Evolutionary conservation across 1,140 invertebrate species (phyloP), one percentile per base, ranked within the genome.

Genomic region (Drosophila sucinea): DNA sequence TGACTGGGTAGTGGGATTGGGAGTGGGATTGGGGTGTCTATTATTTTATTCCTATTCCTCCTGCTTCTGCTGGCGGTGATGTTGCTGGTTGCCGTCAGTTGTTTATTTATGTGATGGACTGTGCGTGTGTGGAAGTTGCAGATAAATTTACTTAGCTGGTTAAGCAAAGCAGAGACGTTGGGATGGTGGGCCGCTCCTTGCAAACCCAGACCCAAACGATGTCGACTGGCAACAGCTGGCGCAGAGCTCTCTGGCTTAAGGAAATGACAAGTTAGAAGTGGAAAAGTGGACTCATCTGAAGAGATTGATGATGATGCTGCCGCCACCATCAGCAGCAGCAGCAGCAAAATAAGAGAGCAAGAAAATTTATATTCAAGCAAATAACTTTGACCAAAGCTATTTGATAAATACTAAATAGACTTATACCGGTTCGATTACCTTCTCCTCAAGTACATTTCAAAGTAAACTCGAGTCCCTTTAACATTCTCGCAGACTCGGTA

Each of bases 61-160:
- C 30, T 27, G 30, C 30, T 51, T n/a, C 23, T 51, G 29, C 25
- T 25, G 35, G 6, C 27, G 17, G 60, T 64, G 60, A 51, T 61
- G 67, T 54, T 67, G 67, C 81, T 60, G 54, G 63, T 63, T 70
- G 72, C 62, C 70, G 33, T 38, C 66, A 86, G 83, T 87, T 86
- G 83, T 82, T 86, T 86, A 82, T 86, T 87, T 87, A 87, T 86
- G 79, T 87, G 83, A 86, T 67, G 80, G 82, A 75, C 74, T 86
- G 55, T 67, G 79, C 74, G 66, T 77, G 67, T 80, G 73, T 70
- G 81, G 73, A 70, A 77, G 67, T 80, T 85, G 72, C 79, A 82
- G 75, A 86, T 82, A 86, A 82, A 87, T 86, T 86, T 86, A 70
- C 79, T 82, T 76, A 79, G 79, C 70, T 54, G 70, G 77, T 76